Base-by-base conservation (phyloP, 2,113 vertebrate genomes). In the Petroica traversi region DNA sequence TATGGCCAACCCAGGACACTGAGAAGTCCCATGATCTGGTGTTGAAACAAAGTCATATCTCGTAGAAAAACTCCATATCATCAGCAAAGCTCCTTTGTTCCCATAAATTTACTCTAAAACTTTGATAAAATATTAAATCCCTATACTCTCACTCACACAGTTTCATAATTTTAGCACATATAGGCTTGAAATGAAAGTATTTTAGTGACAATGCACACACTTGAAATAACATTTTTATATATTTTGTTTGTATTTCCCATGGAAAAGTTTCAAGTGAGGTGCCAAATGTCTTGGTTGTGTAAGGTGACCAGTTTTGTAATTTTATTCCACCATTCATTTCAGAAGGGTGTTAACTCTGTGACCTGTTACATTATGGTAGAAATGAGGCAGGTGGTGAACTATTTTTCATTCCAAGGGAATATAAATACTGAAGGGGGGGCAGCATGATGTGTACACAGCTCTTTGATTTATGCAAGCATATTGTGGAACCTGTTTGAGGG, bases 361-460 rank as follows among this genome's bases (percentile, higher is more conserved):
- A 62, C 93, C 91, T 92, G 29, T 89, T 97, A 85, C 61, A 68
- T 94, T 93, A 80, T 95, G 96, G 96, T 78, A 95, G 93, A 81
- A 94, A 52, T 24, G 79, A 96, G 91, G 92, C 96, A 97, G 95
- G 95, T 97, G 96, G 92, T 89, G 74, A 94, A 88, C 96, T 96
- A 78, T 93, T 94, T 97, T 96, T 96, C 91, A 79, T 94, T 91
- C 61, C 77, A 38, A 78, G 48, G 34, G 86, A 91, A 62, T 96
- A 96, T 96, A 97, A 97, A 96, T 97, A 96, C 95, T 89, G 91
- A 92, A 93, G 89, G 55, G 93, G 77, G 14, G 77, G 79, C 88
- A 95, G 76, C 2, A 4, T 91, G 76, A 69, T 91, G 73, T 87
- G 41, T 78, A 64, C 73, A 29, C 66, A 82, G 91, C 66, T 85